phyloP scores from a whole-genome alignment of 2,797 vertebrate genomes.

The Columba guinea region DNA sequence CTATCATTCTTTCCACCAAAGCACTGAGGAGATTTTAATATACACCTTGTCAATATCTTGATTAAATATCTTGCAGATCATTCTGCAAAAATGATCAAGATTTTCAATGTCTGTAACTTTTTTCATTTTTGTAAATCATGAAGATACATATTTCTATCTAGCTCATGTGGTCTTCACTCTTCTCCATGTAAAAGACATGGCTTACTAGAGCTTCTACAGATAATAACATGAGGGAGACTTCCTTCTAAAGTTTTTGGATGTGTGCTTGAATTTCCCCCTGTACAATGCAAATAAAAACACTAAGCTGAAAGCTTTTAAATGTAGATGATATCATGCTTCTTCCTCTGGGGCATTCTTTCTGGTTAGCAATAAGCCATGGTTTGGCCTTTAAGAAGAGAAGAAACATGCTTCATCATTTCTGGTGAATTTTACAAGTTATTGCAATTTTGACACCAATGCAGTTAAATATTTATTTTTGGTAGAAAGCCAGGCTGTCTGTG shows the following conservation, averaged over 20 bases:
- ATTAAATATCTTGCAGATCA: not conserved
- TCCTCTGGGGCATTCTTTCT: constrained; percentile 5
- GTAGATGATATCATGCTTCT: constrained; percentile 42
- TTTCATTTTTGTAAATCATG: not conserved
- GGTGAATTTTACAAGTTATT: constrained; percentile 19
- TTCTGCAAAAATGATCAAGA: not conserved
- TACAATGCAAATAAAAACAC: constrained; percentile 14
- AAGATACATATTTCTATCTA: not conserved
- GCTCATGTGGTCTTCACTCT: not conserved
- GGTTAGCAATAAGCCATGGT: not conserved
- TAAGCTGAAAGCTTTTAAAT: constrained; percentile 31
- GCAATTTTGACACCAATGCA: constrained; percentile 5
- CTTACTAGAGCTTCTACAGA: not conserved
- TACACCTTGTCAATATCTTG: not conserved
- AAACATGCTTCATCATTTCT: constrained; percentile 30
- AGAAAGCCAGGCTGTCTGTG: constrained; percentile 16
- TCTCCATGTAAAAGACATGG: not conserved
- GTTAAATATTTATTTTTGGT: constrained; percentile 21
- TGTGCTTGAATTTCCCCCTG: not conserved
- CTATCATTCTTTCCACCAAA: not conserved
- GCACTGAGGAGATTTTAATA: not conserved
- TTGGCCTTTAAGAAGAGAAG: not conserved
- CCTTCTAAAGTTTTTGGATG: not conserved
- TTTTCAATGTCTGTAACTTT: not conserved
- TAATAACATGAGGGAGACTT: not conserved